Base-by-base conservation (phyloP, 2,888 invertebrate genomes). In the Microchrysa polita region DNA sequence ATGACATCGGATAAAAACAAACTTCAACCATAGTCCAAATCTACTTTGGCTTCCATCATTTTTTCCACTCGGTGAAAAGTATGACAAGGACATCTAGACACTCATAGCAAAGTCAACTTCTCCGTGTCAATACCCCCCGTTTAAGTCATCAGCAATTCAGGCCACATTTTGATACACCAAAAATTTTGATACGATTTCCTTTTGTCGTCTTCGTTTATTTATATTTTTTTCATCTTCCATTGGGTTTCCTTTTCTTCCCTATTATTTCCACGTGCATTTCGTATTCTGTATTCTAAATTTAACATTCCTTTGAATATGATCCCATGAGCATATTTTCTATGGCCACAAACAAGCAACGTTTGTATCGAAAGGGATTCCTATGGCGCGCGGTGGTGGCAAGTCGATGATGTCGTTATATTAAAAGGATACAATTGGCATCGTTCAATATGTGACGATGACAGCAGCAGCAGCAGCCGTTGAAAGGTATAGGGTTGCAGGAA, bases 351-450 rank as follows among this genome's bases (percentile, higher is more conserved):
- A 69, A 55, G 57, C 44, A 65, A 65, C 44, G 48, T 1, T 5
- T 34, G n/a, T n/a, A n/a, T n/a, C n/a, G n/a, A n/a, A n/a, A 23
- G 48, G 22, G 27, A 20, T 48, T 44, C 48, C 20, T n/a, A n/a
- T n/a, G n/a, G n/a, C n/a, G n/a, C n/a, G n/a, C n/a, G n/a, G n/a
- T n/a, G n/a, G n/a, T n/a, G n/a, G n/a, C n/a, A n/a, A 16, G 44
- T n/a, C 12, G 65, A 44, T 34, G 34, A 34, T 12, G 65, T 48
- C 48, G 55, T 69, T 67, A 20, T 55, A 55, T 69, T 57, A 40
- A 52, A 55, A 40, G 16, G 40, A 69, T 57, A 69, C 69, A 69
- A 69, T 69, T 69, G 69, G 55, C 55, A 57, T 40, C 22, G 52
- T 69, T 57, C 57, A 20, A 40, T n/a, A n/a, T 57, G 65, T 2